Evolutionary conservation across 2,113 vertebrate species (phyloP).

Genomic region (Turnix velox): DNA sequence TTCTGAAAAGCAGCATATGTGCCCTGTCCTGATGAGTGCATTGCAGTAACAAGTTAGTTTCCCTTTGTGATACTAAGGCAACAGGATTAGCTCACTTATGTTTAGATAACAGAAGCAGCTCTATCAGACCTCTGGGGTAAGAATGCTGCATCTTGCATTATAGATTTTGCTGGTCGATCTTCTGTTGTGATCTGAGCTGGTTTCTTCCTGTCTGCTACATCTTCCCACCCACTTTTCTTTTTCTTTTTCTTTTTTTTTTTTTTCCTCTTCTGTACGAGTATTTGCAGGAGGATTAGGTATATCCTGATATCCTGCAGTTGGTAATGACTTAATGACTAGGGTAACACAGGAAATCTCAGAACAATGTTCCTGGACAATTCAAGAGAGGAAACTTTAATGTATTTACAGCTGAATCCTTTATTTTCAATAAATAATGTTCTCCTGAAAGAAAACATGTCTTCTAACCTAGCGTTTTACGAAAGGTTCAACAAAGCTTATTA

Average conservation of each 20-base stretch:
- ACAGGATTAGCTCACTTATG: accelerated
- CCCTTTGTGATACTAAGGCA: neutral
- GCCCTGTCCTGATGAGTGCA: neutral
- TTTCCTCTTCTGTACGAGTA: neutral
- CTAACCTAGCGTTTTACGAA: neutral
- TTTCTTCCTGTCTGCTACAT: neutral
- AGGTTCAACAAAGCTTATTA: neutral
- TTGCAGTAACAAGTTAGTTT: neutral
- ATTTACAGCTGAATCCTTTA: neutral
- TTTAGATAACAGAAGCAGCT: neutral
- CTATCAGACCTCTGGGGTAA: neutral
- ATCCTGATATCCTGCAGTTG: accelerated
- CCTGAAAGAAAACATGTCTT: neutral
- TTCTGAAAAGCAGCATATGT: neutral
- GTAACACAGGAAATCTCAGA: neutral
- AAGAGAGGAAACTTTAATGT: neutral
- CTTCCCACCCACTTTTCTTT: neutral
- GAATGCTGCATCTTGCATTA: neutral
- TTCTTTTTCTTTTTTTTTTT: neutral
- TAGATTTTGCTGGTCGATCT: neutral
- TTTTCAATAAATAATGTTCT: neutral
- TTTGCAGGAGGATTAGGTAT: neutral
- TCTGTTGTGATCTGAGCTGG: neutral
- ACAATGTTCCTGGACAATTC: neutral
- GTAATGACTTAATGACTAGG: neutral